Evolutionary conservation across 2,888 invertebrate species (phyloP).

Genomic region (Stenodema calcarata): DNA sequence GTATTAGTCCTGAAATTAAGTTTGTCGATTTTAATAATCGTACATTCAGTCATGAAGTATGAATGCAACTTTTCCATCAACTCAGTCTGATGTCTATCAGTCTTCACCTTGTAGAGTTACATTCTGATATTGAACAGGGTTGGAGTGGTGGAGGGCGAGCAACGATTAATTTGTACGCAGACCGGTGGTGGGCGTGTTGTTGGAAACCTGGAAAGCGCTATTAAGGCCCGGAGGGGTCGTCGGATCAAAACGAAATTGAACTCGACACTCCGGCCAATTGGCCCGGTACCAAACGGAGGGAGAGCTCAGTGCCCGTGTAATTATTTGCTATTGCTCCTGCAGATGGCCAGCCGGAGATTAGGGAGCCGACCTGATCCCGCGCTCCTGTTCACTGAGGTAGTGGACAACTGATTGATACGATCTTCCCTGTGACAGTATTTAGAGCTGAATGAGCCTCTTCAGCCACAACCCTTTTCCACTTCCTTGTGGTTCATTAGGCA

Average conservation of each 20-base stretch:
- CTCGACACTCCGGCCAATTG: slow-evolving; percentile 16
- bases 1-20: too few relatives aligned
- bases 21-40: too few relatives aligned
- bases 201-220: slow-evolving; percentile 1
- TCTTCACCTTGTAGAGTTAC: too few relatives aligned
- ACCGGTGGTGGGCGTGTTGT: not conserved
- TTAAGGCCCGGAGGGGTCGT: not conserved
- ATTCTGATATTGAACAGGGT: too few relatives aligned
- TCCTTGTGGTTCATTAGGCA: too few relatives aligned
- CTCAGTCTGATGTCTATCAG: too few relatives aligned
- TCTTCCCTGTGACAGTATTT: too few relatives aligned
- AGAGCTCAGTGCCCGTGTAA: slow-evolving; percentile 14
- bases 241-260: slow-evolving; percentile 24
- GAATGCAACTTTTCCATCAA: too few relatives aligned
- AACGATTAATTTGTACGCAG: slow-evolving; percentile 11
- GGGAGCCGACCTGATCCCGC: not conserved
- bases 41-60: too few relatives aligned
- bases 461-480: too few relatives aligned
- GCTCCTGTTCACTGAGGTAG: not conserved
- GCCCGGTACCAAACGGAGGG: not conserved
- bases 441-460: too few relatives aligned
- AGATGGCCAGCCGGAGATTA: slow-evolving; percentile 5
- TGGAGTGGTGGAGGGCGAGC: not conserved
- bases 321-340: slow-evolving; percentile 10
- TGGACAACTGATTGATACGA: too few relatives aligned